These are phyloP conservation scores for Oncorhynchus tshawytscha DNA, from an alignment of 2,113 vertebrate genomes.

Conservation along the genomic window DNA sequence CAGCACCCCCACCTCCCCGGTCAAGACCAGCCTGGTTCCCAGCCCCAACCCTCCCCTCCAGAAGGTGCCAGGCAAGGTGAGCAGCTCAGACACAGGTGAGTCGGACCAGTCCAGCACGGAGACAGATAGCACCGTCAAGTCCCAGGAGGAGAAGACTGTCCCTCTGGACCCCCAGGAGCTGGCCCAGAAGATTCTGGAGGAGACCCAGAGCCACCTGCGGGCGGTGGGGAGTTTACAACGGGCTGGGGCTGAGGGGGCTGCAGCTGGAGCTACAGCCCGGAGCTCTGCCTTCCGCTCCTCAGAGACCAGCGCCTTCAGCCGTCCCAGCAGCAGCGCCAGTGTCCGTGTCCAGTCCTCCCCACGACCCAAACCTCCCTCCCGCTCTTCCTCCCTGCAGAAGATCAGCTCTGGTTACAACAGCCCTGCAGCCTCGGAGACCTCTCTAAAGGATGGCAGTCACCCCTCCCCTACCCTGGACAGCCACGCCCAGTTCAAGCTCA, in stretches of 20 bases:
- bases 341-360: constrained; percentile 75
- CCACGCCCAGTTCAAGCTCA: constrained; percentile 82
- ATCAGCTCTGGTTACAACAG: constrained; percentile 90
- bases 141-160: constrained; percentile 84
- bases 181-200: constrained; percentile 92
- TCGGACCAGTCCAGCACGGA: constrained; percentile 96
- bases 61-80: constrained; percentile 87
- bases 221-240: constrained; percentile 92
- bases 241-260: constrained; percentile 67
- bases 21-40: constrained; percentile 85
- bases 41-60: constrained; percentile 93
- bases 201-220: constrained; percentile 90
- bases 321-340: constrained; percentile 79
- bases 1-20: constrained; percentile 88
- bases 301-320: constrained; percentile 92
- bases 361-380: constrained; percentile 87
- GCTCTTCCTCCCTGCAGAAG: constrained; percentile 91
- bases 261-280: constrained; percentile 52
- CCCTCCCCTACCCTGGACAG: constrained; percentile 80
- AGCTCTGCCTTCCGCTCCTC: constrained; percentile 81
- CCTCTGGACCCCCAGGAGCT: constrained; percentile 87
- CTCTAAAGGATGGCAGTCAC: constrained; percentile 78
- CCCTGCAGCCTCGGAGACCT: constrained; percentile 79
- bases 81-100: constrained; percentile 87
- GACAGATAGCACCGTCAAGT: constrained; percentile 93